Evolutionary conservation across 2,888 invertebrate genomes (phyloP).

Genomic region (Thecocarcelia acutangulata): DNA sequence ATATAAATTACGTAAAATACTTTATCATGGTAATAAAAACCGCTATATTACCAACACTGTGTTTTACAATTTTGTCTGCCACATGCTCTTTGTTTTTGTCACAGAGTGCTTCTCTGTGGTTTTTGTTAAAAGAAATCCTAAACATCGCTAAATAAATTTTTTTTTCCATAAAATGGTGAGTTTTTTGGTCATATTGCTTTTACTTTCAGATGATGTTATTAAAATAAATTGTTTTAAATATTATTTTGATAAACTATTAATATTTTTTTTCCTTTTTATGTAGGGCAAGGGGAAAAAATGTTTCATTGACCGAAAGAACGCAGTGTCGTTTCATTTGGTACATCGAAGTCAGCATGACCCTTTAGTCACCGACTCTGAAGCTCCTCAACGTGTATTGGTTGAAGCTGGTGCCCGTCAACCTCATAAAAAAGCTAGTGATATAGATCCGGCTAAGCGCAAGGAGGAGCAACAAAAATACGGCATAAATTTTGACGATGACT

Average conservation of each 20-base stretch:
- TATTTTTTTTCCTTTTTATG: not conserved
- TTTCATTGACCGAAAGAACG: constrained; percentile 95
- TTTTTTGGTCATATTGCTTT: not conserved
- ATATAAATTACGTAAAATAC: too few relatives aligned
- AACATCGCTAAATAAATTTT: not conserved
- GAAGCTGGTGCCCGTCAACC: constrained; percentile 81
- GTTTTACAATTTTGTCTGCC: not conserved
- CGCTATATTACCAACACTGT: too few relatives aligned
- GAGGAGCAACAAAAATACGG: constrained; percentile 93
- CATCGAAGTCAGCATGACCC: constrained; percentile 98
- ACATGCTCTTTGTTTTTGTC: constrained; percentile 62
- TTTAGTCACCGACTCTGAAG: constrained; percentile 91
- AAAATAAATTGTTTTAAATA: too few relatives aligned
- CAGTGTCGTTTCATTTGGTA: constrained; percentile 95
- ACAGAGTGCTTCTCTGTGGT: too few relatives aligned
- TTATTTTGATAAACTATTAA: too few relatives aligned
- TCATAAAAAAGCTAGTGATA: constrained; percentile 61
- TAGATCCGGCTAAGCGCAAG: constrained; percentile 82
- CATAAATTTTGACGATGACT: constrained; percentile 96
- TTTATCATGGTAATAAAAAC: too few relatives aligned
- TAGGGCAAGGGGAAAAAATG: constrained; percentile 79
- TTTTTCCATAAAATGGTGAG: constrained; percentile 32
- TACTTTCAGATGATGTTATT: not conserved
- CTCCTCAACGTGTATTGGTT: constrained; percentile 92
- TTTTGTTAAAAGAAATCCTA: not conserved